Evolutionary conservation across 2,797 vertebrate genomes (phyloP), one percentile per base, ranked within the genome.

Genomic region (Poecilia gillii): DNA sequence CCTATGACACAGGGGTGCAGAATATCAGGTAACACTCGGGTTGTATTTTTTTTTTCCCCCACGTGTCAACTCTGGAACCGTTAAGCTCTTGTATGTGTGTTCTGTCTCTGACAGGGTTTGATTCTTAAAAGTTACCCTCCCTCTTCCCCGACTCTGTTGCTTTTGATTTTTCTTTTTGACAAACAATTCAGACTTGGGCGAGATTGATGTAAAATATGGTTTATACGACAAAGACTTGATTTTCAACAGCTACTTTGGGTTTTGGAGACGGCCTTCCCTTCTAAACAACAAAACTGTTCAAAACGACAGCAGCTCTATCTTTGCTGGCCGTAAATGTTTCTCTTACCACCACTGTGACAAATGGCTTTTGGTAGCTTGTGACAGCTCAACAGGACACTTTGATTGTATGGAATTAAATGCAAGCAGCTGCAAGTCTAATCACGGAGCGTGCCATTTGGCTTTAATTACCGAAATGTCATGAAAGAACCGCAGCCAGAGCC

Each of bases 381-480:
- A 90, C 90, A 91, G 81, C 91, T 79, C 82, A 91, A 92, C 84
- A 28, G 89, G 88, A 90, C 89, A 84, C 87, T 91, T 93, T 91
- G 87, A 90, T 95, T 91, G 82, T 88, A 77, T 88, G 85, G 87
- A 88, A 92, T 95, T 94, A 93, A 94, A 92, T 7, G 55, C 81
- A 84, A 51, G 84, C 90, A 94, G 91, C 90, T 95, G 94, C 59
- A 23, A 46, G 51, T 59, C 87, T 88, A 91, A 91, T 88, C 59
- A 87, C 82, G 86, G 88, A 80, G 86, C 66, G 53, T 85, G 78
- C 84, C 90, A 91, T 94, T 96, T 94, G 93, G 92, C 85, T 92
- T 93, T 91, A 87, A 94, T 95, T 93, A 93, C 90, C 41, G 83
- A 93, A 90, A 90, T 89, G 90, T 94, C 89, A 88, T 85, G 93